Evolutionary conservation across 2,797 vertebrate species (phyloP).

Genomic region (Heteromormyrus szaboi): DNA sequence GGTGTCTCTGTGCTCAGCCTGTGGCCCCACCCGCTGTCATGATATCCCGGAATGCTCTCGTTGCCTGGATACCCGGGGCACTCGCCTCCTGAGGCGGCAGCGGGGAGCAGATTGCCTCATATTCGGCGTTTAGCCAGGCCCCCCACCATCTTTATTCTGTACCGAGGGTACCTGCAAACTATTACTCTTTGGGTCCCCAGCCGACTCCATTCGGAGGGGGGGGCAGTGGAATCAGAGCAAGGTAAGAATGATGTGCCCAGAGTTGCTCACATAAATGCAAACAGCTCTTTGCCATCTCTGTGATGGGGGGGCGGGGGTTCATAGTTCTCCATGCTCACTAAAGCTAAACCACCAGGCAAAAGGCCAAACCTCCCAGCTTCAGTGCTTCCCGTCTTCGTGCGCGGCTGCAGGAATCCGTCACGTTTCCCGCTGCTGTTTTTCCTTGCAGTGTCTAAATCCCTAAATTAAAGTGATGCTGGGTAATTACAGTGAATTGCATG

Average conservation of each 20-base stretch:
- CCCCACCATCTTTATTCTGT: not conserved
- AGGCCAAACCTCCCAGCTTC: not conserved
- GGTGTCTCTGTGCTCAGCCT: not conserved
- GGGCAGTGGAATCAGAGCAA: not conserved
- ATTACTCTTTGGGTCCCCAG: conserved; percentile 20
- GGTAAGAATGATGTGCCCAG: not conserved
- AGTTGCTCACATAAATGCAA: not conserved
- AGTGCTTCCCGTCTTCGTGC: not conserved
- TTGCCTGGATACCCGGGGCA: conserved; percentile 77
- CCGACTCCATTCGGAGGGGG: not conserved
- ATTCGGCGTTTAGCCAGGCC: conserved; percentile 52
- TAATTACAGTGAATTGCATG: conserved; percentile 16
- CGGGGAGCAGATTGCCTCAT: conserved; percentile 52
- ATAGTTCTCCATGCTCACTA: not conserved
- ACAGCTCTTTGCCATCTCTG: not conserved
- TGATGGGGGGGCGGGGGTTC: not conserved
- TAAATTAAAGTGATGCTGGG: not conserved
- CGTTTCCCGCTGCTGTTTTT: not conserved
- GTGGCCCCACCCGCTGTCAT: conserved; percentile 50
- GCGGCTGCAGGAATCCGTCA: not conserved
- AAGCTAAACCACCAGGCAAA: not conserved
- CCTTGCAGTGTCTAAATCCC: not conserved
- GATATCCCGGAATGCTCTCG: conserved; percentile 54
- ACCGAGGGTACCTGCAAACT: conserved; percentile 49
- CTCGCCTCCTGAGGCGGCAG: conserved; percentile 60